A percentile compares a stretch with the other conserved stretches of the same genome.
Conservation (phyloP, 2,797 vertebrate genomes). For the Gymnodraco acuticeps region DNA sequence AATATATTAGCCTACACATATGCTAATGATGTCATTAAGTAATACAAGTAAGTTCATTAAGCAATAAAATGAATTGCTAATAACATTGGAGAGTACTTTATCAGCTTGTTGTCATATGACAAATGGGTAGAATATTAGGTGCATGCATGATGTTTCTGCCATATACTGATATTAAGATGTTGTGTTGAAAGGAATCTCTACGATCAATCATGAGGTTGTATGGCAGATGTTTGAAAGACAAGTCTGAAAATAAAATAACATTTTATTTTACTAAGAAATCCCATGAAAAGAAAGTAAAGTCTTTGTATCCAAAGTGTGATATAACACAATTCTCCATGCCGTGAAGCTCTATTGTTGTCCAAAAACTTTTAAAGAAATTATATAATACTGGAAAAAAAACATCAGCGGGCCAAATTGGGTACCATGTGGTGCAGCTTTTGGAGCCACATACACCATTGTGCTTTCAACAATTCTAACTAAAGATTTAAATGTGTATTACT, state of each 20-base stretch:
- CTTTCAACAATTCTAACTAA: not conserved
- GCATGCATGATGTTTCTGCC: not conserved
- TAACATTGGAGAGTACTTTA: not conserved
- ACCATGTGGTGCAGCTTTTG: too few relatives aligned
- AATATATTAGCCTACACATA: conserved; percentile 5
- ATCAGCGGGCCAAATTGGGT: not conserved
- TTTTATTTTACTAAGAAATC: not conserved
- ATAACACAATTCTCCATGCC: not conserved
- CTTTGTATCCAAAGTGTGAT: too few relatives aligned
- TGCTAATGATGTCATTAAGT: conserved; percentile 27
- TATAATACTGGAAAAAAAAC: not conserved
- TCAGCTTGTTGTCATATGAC: conserved; percentile 2
- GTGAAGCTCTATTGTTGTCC: not conserved
- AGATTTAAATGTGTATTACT: too few relatives aligned
- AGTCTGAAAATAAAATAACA: not conserved
- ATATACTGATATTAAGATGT: not conserved
- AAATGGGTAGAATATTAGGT: not conserved
- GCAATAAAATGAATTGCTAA: conserved; percentile 3
- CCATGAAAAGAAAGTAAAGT: not conserved
- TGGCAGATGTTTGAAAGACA: not conserved
- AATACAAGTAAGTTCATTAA: conserved; percentile 26
- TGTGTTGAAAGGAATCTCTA: not conserved
- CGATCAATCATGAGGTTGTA: not conserved
- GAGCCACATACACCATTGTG: too few relatives aligned
- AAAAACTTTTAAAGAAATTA: not conserved